These are phyloP conservation scores for Poecilia latipinna DNA, from an alignment of 2,113 vertebrate genomes.

Conservation along the genomic window DNA sequence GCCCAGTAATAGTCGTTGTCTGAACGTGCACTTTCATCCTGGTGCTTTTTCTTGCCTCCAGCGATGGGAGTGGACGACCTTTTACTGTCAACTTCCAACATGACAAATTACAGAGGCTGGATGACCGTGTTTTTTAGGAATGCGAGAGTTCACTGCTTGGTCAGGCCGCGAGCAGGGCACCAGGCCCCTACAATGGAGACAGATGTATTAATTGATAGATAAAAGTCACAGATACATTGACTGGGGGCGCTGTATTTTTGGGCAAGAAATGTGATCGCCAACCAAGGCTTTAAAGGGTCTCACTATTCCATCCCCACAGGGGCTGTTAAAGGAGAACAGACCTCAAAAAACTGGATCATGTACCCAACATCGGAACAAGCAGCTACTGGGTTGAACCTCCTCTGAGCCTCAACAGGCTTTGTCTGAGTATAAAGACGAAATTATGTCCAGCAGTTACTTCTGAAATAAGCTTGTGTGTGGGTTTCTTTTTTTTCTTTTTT, in stretches of 20 bases:
- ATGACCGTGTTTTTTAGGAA: constrained; percentile 85
- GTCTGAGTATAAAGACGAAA: constrained; percentile 60
- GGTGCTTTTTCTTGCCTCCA: constrained; percentile 81
- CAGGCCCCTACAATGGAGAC: constrained; percentile 77
- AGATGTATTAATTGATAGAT: constrained; percentile 85
- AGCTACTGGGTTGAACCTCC: constrained; percentile 52
- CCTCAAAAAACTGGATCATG: constrained; percentile 66
- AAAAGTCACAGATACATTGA: constrained; percentile 79
- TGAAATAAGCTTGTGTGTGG: constrained; percentile 21
- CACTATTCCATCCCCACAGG: constrained; percentile 46
- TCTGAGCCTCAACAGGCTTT: constrained; percentile 50
- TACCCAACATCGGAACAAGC: constrained; percentile 48
- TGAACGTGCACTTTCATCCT: constrained; percentile 81
- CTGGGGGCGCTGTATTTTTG: constrained; percentile 62
- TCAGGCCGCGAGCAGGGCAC: constrained; percentile 81
- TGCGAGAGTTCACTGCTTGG: constrained; percentile 83
- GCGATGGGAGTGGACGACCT: constrained; percentile 85
- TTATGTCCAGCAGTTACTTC: constrained; percentile 54
- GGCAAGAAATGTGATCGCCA: constrained; percentile 68
- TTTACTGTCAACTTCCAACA: constrained; percentile 85
- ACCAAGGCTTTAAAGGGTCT: constrained; percentile 61
- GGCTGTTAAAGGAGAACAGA: constrained; percentile 34
- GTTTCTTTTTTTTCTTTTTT: neutral
- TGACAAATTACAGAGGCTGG: constrained; percentile 84
- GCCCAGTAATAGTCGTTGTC: constrained; percentile 71